Conservation (phyloP, 2,888 invertebrate genomes). For the Allygus modestus region DNA sequence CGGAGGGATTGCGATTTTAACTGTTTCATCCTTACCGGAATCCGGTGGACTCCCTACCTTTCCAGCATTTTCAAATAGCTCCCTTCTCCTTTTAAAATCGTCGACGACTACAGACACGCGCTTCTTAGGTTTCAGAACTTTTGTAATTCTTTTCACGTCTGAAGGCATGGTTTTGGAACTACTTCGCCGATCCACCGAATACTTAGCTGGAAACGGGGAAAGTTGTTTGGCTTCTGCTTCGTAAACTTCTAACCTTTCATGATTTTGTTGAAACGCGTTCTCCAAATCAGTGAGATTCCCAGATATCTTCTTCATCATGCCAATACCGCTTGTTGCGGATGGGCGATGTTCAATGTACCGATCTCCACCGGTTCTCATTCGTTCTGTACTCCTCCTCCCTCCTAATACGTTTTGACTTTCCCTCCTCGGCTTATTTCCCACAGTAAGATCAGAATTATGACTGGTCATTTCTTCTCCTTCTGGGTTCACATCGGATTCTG, state of each 20-base stretch:
- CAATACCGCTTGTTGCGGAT: neutral
- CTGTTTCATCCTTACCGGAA: neutral
- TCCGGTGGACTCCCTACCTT: neutral
- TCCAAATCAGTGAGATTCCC: neutral
- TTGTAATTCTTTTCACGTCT: neutral
- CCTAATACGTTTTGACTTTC: neutral
- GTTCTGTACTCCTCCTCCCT: neutral
- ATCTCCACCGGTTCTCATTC: slow-evolving; percentile 13
- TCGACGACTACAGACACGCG: neutral
- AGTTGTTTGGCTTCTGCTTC: neutral
- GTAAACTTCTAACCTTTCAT: neutral
- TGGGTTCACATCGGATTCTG: neutral
- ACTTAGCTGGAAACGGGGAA: neutral
- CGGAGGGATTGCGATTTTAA: neutral
- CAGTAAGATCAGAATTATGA: too few relatives aligned
- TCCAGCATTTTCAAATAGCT: neutral
- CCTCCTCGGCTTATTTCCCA: too few relatives aligned
- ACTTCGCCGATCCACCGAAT: neutral
- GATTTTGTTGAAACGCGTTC: neutral
- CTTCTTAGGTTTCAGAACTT: neutral
- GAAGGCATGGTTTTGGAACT: neutral
- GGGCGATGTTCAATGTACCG: neutral
- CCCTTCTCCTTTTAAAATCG: slow-evolving; percentile 12
- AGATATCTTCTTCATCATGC: neutral
- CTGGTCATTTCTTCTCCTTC: slow-evolving; percentile 18